These are phyloP conservation scores for Phallusia fumigata DNA, from an alignment of 23 tunicate species.

Conservation along the genomic window DNA sequence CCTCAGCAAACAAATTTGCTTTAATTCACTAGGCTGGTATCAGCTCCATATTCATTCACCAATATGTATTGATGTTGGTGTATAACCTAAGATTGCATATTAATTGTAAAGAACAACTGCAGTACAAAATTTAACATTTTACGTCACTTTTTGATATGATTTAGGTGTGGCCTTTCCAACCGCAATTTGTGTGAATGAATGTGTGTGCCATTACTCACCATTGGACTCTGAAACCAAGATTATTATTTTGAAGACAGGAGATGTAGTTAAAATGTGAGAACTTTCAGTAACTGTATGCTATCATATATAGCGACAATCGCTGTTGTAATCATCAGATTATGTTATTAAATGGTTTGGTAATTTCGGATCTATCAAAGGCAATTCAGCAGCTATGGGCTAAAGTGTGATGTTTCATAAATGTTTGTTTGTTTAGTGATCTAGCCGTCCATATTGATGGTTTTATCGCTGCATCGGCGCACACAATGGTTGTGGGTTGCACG, in stretches of 20 bases:
- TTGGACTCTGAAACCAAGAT: conserved; percentile 71
- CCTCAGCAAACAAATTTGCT: no score
- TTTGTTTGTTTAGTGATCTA: conserved; percentile 59
- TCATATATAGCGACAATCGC: no score
- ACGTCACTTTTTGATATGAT: not conserved
- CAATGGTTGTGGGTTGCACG: conserved; percentile 75
- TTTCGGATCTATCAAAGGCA: no score
- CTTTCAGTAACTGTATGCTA: not conserved
- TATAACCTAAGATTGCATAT: no score
- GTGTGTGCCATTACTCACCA: conserved; percentile 98
- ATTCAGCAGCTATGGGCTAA: no score
- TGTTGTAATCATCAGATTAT: not conserved
- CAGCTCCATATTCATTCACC: no score
- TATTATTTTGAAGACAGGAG: conserved; percentile 65
- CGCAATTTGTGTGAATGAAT: conserved; percentile 85
- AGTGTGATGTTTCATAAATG: no score
- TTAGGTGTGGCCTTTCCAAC: conserved; percentile 96
- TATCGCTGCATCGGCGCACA: conserved; percentile 92
- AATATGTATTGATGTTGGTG: no score
- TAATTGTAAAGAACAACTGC: no score
- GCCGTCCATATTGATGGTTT: conserved; percentile 97
- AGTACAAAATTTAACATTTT: no score
- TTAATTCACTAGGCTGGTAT: no score
- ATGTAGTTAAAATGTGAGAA: conserved; percentile 86
- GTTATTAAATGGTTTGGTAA: no score